phyloP scores from a whole-genome alignment of 1,140 invertebrate genomes.

The Carcinoscorpius rotundicauda region DNA sequence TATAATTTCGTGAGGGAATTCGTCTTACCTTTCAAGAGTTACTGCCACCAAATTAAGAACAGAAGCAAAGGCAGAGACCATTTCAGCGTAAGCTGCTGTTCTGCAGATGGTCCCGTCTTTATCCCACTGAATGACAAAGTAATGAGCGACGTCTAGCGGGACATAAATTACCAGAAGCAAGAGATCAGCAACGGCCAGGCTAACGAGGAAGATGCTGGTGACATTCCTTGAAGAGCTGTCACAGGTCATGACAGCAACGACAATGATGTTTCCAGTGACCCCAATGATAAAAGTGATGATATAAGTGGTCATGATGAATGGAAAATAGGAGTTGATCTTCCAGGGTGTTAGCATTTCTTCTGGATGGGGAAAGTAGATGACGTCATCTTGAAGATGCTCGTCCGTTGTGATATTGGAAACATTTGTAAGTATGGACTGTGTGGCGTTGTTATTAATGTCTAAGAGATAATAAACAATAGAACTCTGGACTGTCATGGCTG shows the following conservation, averaged over 20 bases:
- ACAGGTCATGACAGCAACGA: conserved; percentile 16
- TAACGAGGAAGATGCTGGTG: conserved; percentile 23
- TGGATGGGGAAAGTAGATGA: conserved; percentile 17
- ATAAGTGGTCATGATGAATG: conserved; percentile 21
- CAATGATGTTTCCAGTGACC: conserved; percentile 19
- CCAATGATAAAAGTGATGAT: conserved; percentile 21
- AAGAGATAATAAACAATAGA: too few relatives aligned
- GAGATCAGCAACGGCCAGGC: conserved; percentile 35
- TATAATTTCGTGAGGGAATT: too few relatives aligned
- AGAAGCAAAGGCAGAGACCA: conserved; percentile 25
- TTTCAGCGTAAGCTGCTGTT: conserved; percentile 31
- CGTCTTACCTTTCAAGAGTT: conserved; percentile 34
- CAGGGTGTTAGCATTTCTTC: conserved; percentile 21
- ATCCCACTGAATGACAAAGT: conserved; percentile 33
- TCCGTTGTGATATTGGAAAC: too few relatives aligned
- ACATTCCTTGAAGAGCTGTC: conserved; percentile 11
- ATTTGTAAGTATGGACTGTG: too few relatives aligned
- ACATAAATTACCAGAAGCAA: conserved; percentile 35
- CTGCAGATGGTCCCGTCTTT: conserved; percentile 33
- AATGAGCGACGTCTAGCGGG: conserved; percentile 34
- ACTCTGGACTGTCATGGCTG: too few relatives aligned
- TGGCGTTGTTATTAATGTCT: too few relatives aligned
- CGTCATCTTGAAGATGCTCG: not conserved
- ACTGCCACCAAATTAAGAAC: conserved; percentile 35
- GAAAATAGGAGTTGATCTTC: conserved; percentile 17